Conservation (phyloP, 2,888 invertebrate species). For the Steinernema hermaphroditum region DNA sequence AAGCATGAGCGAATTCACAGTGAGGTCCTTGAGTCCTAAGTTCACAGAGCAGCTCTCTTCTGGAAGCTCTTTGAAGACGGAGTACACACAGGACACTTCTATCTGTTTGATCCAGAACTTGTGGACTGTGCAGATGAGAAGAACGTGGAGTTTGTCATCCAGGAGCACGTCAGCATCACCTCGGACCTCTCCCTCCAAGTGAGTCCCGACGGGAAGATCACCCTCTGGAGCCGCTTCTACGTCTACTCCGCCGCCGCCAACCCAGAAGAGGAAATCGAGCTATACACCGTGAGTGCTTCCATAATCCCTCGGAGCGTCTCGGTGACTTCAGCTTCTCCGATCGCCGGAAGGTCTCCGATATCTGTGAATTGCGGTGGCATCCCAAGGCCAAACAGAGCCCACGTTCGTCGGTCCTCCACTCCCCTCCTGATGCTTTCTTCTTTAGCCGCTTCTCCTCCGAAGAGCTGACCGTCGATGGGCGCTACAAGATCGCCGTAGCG, state of each 20-base stretch:
- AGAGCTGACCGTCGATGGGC: background rate
- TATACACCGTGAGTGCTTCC: no score
- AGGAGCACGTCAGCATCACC: background rate
- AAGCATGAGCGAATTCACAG: no score
- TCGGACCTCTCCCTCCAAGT: background rate
- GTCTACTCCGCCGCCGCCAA: background rate
- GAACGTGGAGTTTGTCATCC: background rate
- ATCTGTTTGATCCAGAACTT: no score
- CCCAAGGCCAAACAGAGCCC: background rate
- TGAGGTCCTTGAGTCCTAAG: no score
- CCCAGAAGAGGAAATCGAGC: background rate
- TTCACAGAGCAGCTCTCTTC: no score
- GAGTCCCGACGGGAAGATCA: background rate
- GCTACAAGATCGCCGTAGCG: background rate
- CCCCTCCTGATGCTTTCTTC: background rate
- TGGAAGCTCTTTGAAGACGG: no score
- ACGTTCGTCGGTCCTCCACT: background rate
- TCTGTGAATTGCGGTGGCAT: background rate
- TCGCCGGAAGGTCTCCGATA: background rate
- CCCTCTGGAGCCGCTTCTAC: background rate
- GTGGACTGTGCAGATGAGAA: no score
- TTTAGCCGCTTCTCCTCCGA: background rate
- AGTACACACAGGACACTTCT: no score
- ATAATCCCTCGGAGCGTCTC: background rate
- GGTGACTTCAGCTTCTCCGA: background rate